A percentile compares a stretch with the other conserved stretches of the same genome.
Evolutionary conservation across 2,888 invertebrate species (phyloP).

Genomic region (Noctua janthina): DNA sequence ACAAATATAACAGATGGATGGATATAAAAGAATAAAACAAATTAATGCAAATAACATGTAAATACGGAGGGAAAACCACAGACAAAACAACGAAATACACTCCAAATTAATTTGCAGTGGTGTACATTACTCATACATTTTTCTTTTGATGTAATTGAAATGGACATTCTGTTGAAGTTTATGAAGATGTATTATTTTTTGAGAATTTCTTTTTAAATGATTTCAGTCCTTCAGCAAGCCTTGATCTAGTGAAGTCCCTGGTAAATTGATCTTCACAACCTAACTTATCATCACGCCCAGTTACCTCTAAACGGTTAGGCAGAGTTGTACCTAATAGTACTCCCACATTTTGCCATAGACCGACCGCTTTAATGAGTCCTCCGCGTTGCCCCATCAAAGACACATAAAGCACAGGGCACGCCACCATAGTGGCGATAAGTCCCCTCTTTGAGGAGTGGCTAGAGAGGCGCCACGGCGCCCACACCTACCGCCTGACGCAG

Average conservation of each 20-base stretch:
- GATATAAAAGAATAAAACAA: conserved; percentile 4
- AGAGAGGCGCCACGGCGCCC: no score
- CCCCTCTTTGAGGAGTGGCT: no score
- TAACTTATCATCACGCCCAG: background rate
- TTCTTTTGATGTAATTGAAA: conserved; percentile 22
- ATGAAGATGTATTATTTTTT: conserved; percentile 26
- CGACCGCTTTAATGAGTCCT: no score
- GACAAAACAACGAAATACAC: conserved; percentile 40
- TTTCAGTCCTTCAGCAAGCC: no score
- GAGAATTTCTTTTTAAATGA: background rate
- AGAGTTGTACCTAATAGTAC: background rate
- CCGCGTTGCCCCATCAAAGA: no score
- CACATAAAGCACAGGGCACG: no score
- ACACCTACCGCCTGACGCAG: no score
- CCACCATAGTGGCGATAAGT: no score
- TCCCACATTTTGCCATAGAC: background rate
- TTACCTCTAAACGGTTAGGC: background rate
- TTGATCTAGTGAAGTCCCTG: background rate
- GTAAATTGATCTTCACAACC: background rate
- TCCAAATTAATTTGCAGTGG: conserved; percentile 32
- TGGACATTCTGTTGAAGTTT: conserved; percentile 10
- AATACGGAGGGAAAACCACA: conserved; percentile 6
- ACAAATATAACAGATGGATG: background rate
- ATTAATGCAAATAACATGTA: conserved; percentile 24
- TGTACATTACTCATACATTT: conserved; percentile 4